A percentile compares a stretch with the other conserved stretches of the same genome.
Evolutionary conservation across 2,888 invertebrate genomes (phyloP).

Genomic region (Acrobasis consociella): DNA sequence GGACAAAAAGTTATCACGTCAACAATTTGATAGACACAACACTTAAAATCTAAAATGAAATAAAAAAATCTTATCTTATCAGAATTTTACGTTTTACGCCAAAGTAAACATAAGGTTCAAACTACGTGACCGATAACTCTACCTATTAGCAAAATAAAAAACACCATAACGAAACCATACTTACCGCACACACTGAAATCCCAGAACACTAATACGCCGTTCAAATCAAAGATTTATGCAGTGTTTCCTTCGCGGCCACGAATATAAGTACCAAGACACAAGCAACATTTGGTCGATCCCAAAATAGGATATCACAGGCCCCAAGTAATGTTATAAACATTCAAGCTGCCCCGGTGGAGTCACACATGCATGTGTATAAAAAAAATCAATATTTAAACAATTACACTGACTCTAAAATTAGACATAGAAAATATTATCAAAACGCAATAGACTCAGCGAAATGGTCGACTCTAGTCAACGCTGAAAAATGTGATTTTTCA

Average conservation of each 20-base stretch:
- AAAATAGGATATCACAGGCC: constrained; percentile 77
- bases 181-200: constrained; percentile 33
- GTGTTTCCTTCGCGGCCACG: constrained; percentile 40
- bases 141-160: constrained; percentile 28
- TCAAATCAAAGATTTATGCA: constrained; percentile 29
- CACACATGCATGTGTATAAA: constrained; percentile 55
- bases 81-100: constrained; percentile 39
- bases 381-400: constrained; percentile 76
- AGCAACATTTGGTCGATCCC: constrained; percentile 75
- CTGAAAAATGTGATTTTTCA: constrained; percentile 76
- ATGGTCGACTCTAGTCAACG: constrained; percentile 64
- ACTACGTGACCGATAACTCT: constrained; percentile 58
- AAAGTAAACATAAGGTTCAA: constrained; percentile 52
- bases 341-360: constrained; percentile 53
- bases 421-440: constrained; percentile 36
- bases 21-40: not conserved
- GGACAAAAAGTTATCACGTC: not conserved
- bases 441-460: constrained; percentile 45
- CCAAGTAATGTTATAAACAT: constrained; percentile 80
- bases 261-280: constrained; percentile 52
- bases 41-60: not conserved
- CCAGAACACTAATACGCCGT: constrained; percentile 29
- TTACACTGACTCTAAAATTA: constrained; percentile 33
- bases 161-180: constrained; percentile 26
- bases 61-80: constrained; percentile 44